These are phyloP conservation scores for Thecocarcelia acutangulata DNA, from an alignment of 2,888 invertebrate species.

Conservation along the genomic window DNA sequence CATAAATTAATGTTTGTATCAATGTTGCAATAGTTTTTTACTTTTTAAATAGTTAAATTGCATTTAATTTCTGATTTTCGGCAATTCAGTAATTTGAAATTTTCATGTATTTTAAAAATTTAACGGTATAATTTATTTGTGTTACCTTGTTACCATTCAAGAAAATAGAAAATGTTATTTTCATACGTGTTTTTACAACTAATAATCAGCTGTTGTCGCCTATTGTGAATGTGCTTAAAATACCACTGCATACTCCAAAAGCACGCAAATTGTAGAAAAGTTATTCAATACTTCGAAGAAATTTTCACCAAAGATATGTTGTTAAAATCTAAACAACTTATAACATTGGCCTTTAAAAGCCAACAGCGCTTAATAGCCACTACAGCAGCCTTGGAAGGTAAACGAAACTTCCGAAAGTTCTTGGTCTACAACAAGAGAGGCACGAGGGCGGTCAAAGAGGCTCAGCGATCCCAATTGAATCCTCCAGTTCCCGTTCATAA, in stretches of 20 bases:
- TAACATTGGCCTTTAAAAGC: conserved; percentile 70
- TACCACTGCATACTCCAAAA: background rate
- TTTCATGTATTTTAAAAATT: no score
- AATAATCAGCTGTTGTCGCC: no score
- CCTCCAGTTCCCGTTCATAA: conserved; percentile 86
- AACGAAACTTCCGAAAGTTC: conserved; percentile 92
- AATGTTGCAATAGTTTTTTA: no score
- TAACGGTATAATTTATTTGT: no score
- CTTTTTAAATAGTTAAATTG: no score
- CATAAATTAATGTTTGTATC: no score
- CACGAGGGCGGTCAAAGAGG: conserved; percentile 84
- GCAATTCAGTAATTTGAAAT: no score
- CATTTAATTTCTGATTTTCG: no score
- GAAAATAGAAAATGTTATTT: no score
- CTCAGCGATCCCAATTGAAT: conserved; percentile 80
- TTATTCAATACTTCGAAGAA: conserved; percentile 27
- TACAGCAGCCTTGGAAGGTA: conserved; percentile 83
- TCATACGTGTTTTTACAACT: no score
- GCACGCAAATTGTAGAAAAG: background rate
- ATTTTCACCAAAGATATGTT: conserved; percentile 70
- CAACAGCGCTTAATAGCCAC: conserved; percentile 82
- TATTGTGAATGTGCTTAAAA: no score
- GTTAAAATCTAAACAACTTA: conserved; percentile 71
- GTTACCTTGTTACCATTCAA: no score
- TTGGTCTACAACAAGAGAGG: conserved; percentile 89